Percentiles rank a stretch among this genome's conserved stretches.
Conservation (phyloP, 2,888 invertebrate genomes). For the Saturnia japonica region DNA sequence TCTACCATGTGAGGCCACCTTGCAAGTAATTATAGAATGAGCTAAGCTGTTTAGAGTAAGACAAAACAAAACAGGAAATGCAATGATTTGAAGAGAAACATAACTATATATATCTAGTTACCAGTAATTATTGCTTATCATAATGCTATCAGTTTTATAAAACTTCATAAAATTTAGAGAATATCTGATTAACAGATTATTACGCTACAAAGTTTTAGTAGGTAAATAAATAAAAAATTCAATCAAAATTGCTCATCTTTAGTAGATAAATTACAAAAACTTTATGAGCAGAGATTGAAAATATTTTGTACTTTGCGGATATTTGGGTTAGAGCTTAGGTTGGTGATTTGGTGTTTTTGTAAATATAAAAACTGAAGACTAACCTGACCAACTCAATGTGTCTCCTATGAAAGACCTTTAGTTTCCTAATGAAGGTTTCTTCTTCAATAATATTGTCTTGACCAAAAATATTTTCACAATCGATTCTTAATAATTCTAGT, state of each 20-base stretch:
- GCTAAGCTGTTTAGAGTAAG: not conserved
- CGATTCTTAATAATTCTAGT: slow-evolving; percentile 57
- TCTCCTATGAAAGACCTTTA: slow-evolving; percentile 58
- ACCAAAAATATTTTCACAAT: slow-evolving; percentile 58
- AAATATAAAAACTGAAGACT: not conserved
- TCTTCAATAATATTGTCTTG: slow-evolving; percentile 28
- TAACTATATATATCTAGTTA: no score
- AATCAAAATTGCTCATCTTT: slow-evolving; percentile 50
- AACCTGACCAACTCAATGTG: slow-evolving; percentile 63
- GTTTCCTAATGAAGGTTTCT: slow-evolving; percentile 36
- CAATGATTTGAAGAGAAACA: not conserved
- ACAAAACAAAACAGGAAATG: not conserved
- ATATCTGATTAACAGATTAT: not conserved
- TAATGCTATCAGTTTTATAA: not conserved
- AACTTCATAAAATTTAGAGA: not conserved
- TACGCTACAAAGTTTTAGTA: not conserved
- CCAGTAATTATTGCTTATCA: not conserved
- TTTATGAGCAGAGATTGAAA: slow-evolving; percentile 33
- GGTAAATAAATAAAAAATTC: slow-evolving; percentile 34
- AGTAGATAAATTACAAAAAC: slow-evolving; percentile 43
- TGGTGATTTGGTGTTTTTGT: not conserved
- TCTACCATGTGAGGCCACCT: not conserved
- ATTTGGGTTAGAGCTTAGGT: not conserved
- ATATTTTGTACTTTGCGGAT: not conserved
- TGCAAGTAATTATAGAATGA: not conserved